These are phyloP conservation scores for Iguana delicatissima DNA, from an alignment of 2,797 vertebrate species.

Conservation along the genomic window DNA sequence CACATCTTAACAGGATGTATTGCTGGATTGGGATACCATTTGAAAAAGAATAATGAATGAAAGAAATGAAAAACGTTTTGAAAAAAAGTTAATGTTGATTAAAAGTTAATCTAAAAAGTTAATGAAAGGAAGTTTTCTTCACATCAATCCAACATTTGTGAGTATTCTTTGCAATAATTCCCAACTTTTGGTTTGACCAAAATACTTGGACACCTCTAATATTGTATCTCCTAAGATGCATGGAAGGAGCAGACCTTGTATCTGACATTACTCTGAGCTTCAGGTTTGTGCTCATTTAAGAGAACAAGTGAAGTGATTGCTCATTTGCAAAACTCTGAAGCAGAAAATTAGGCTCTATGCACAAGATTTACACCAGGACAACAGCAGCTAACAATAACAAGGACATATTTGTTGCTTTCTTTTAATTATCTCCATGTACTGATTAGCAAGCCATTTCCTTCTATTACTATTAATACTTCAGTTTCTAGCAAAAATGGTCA, in stretches of 20 bases:
- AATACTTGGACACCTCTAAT: neutral
- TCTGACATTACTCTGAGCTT: neutral
- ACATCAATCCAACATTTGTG: too few species aligned
- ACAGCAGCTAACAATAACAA: neutral
- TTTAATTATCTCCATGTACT: neutral
- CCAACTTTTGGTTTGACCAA: neutral
- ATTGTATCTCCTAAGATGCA: neutral
- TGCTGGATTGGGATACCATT: too few species aligned
- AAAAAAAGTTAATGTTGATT: too few species aligned
- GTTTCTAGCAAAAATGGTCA: neutral
- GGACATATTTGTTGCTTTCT: neutral
- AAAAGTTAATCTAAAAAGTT: too few species aligned
- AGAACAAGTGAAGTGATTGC: neutral
- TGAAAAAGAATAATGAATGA: too few species aligned
- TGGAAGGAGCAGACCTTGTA: neutral
- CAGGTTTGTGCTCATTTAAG: neutral
- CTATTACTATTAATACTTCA: neutral
- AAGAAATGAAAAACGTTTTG: too few species aligned
- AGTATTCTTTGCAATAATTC: neutral
- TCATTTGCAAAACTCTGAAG: neutral
- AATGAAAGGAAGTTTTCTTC: too few species aligned
- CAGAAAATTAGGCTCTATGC: neutral
- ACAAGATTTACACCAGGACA: neutral
- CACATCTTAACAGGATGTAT: too few species aligned
- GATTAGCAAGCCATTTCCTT: neutral